phyloP scores from a whole-genome alignment of 2,888 invertebrate species.

The Unio pictorum region DNA sequence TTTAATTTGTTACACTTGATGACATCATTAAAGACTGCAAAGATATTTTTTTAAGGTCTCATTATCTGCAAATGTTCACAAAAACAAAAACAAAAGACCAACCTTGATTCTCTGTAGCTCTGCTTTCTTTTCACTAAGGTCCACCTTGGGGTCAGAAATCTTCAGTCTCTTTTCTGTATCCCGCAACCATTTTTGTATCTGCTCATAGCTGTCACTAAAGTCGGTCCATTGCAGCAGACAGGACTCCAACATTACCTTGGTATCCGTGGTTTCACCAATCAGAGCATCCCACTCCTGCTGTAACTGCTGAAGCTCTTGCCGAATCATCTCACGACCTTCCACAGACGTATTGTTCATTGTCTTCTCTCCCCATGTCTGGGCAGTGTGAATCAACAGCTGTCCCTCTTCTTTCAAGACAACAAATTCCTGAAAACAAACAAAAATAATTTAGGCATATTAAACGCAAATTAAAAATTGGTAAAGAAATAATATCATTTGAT shows the following conservation, averaged over 20 bases:
- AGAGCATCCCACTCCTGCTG: conserved; percentile 93
- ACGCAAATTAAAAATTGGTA: background rate
- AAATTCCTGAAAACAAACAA: conserved; percentile 79
- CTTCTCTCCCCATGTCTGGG: conserved; percentile 92
- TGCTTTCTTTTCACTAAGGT: conserved; percentile 67
- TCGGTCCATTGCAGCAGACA: conserved; percentile 93
- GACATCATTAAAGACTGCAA: no score
- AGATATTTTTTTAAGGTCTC: no score
- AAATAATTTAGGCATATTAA: background rate
- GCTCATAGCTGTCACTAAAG: conserved; percentile 92
- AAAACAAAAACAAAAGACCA: background rate
- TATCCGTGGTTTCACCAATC: conserved; percentile 85
- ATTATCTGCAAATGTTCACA: background rate
- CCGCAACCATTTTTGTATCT: conserved; percentile 94
- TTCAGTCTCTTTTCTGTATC: conserved; percentile 88
- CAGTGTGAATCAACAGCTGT: conserved; percentile 87
- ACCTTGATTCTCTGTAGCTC: conserved; percentile 68
- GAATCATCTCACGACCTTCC: conserved; percentile 88
- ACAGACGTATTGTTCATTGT: conserved; percentile 93
- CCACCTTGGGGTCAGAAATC: conserved; percentile 61
- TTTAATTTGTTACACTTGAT: no score
- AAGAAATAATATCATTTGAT: background rate
- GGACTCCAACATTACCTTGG: conserved; percentile 88
- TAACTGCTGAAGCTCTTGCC: conserved; percentile 84
- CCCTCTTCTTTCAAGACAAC: conserved; percentile 94